A percentile compares a stretch with the other conserved stretches of the same genome.
Evolutionary conservation across 2,113 vertebrate species (phyloP).

Genomic region (Pedetes capensis): DNA sequence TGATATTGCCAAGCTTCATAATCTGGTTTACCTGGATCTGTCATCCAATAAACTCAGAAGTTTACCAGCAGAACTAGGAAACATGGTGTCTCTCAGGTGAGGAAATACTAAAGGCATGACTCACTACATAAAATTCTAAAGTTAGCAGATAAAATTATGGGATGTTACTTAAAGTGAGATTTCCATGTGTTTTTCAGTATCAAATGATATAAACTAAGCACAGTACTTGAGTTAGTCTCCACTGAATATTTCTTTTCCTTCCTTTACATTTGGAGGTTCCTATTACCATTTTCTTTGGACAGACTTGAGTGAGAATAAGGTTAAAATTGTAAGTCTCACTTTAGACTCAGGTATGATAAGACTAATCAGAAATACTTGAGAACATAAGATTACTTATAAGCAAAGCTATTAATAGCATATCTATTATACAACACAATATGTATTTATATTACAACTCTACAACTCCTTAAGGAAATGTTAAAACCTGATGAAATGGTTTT

Average conservation of each 20-base stretch:
- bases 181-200: conserved; percentile 21
- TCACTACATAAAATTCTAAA: conserved; percentile 28
- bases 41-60: conserved; percentile 99
- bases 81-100: conserved; percentile 99
- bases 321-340: conserved; percentile 24
- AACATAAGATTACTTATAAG: conserved; percentile 43
- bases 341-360: neutral
- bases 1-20: conserved; percentile 98
- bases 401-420: neutral
- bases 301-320: neutral
- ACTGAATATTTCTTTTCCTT: conserved; percentile 26
- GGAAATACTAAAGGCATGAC: conserved; percentile 49
- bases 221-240: neutral
- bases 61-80: conserved; percentile 99
- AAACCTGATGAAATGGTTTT: conserved; percentile 22
- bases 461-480: conserved; percentile 34
- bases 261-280: conserved; percentile 22
- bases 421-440: neutral
- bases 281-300: conserved; percentile 12
- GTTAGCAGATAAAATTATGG: conserved; percentile 37
- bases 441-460: conserved; percentile 24
- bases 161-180: neutral
- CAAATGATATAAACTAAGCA: neutral
- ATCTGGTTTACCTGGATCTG: conserved; percentile 98
- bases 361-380: conserved; percentile 38